Evolutionary conservation across 2,113 vertebrate species (phyloP).

Genomic region (Pantherophis guttatus): DNA sequence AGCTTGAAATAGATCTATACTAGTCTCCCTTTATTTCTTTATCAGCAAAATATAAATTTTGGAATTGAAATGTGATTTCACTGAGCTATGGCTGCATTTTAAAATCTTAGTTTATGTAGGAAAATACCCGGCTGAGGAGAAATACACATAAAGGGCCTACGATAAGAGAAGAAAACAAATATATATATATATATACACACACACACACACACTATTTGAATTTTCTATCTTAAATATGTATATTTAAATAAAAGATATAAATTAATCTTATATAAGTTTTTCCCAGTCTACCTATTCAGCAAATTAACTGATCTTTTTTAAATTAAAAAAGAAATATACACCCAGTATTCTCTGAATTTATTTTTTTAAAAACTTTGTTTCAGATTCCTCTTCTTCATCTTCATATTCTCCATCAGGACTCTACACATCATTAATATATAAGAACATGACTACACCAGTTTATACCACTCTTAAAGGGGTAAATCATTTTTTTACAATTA

Average conservation of each 20-base stretch:
- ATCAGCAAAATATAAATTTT: no score
- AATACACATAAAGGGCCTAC: no score
- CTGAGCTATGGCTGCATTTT: no score
- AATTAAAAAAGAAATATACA: not conserved
- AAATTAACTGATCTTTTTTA: not conserved
- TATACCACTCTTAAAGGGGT: conserved; percentile 96
- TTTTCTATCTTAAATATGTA: not conserved
- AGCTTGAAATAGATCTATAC: no score
- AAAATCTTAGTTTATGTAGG: no score
- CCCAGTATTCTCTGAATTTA: not conserved
- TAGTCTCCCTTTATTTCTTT: no score
- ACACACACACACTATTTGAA: not conserved
- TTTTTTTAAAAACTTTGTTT: conserved; percentile 43
- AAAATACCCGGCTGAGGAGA: no score
- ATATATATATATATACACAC: no score
- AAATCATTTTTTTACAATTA: conserved; percentile 48
- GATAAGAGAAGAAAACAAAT: no score
- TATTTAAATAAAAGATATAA: not conserved
- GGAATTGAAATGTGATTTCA: no score
- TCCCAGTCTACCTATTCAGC: not conserved
- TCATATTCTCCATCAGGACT: conserved; percentile 82
- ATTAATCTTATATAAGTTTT: not conserved
- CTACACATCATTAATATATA: conserved; percentile 93
- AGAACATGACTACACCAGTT: conserved; percentile 87
- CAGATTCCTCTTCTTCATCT: conserved; percentile 76